phyloP scores from a whole-genome alignment of 2,113 vertebrate genomes.

The Labeo rohita region DNA sequence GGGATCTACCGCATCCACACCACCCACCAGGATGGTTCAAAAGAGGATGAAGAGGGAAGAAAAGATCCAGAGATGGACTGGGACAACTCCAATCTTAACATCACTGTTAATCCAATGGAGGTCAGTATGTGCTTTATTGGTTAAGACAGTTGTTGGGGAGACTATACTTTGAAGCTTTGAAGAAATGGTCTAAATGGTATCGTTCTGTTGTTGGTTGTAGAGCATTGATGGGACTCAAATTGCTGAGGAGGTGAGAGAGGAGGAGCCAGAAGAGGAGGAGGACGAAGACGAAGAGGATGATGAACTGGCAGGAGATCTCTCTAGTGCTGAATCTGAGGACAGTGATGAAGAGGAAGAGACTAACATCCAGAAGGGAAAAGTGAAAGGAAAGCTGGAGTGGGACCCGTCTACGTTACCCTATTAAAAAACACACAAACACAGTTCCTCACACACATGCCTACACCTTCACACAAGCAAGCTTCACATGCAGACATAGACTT shows the following conservation, averaged over 20 bases:
- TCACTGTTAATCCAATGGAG: constrained; percentile 91
- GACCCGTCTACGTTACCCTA: constrained; percentile 86
- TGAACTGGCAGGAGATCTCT: constrained; percentile 83
- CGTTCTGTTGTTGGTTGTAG: constrained; percentile 60
- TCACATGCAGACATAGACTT: constrained; percentile 27
- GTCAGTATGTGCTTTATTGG: constrained; percentile 61
- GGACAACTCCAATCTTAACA: constrained; percentile 86
- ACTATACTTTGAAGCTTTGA: background rate
- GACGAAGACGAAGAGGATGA: constrained; percentile 83
- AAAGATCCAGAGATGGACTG: constrained; percentile 86
- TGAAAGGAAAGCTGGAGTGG: constrained; percentile 87
- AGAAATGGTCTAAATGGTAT: background rate
- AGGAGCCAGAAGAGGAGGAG: constrained; percentile 64
- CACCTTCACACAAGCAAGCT: constrained; percentile 26
- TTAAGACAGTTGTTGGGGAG: background rate
- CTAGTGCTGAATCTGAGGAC: constrained; percentile 87
- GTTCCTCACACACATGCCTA: constrained; percentile 33
- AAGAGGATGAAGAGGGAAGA: constrained; percentile 65
- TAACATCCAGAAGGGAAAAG: constrained; percentile 73
- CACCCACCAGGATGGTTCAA: constrained; percentile 71
- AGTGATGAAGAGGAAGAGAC: constrained; percentile 82
- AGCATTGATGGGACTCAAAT: constrained; percentile 76
- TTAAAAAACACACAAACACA: constrained; percentile 70
- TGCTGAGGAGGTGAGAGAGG: constrained; percentile 57
- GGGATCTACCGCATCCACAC: constrained; percentile 79